Base-by-base conservation (phyloP, 2,797 vertebrate genomes). In the Myioborus melanocephalus region DNA sequence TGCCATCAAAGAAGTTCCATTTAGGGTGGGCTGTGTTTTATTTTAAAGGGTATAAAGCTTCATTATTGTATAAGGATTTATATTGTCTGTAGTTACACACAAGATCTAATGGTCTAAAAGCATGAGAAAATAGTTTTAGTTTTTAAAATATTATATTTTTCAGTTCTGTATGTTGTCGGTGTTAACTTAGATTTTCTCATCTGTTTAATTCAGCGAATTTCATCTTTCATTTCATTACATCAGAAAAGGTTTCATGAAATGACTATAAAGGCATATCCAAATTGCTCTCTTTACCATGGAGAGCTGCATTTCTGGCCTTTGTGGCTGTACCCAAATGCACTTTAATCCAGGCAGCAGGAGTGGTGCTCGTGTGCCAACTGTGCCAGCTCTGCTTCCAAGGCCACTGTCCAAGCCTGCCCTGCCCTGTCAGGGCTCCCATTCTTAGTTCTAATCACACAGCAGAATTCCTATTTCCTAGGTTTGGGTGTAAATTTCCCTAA, bases 401-500 rank as follows among this genome's bases (percentile, higher is more conserved):
- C 18, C n/a, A 2, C 37, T 34, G n/a, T 14, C 64, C 55, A 12
- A 72, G 18, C n/a, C 53, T 56, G 64, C 55, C 84, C 47, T 6
- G 43, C 20, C 0, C 82, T 22, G 14, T 2, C 52, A 6, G 37
- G 14, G 53, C 77, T 66, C 41, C 0, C 32, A 30, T 41, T 9
- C 19, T 34, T 16, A 5, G 5, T 13, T 69, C 12, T 2, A 0
- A 4, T 35, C 61, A 41, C 53, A 30, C 35, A 15, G 18, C 0
- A 47, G 24, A 46, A 46, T 30, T 56, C 32, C 34, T 23, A 0
- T 23, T 86, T 12, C 8, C 8, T 32, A 2, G 7, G 10, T 41
- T 18, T 76, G 2, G 4, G 4, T 30, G 32, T 46, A 11, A 75
- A 26, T 65, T 79, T 64, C 7, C 9, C 11, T 63, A 23, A 80